Conservation (phyloP, 2,113 vertebrate species). For the Loxodonta africana region DNA sequence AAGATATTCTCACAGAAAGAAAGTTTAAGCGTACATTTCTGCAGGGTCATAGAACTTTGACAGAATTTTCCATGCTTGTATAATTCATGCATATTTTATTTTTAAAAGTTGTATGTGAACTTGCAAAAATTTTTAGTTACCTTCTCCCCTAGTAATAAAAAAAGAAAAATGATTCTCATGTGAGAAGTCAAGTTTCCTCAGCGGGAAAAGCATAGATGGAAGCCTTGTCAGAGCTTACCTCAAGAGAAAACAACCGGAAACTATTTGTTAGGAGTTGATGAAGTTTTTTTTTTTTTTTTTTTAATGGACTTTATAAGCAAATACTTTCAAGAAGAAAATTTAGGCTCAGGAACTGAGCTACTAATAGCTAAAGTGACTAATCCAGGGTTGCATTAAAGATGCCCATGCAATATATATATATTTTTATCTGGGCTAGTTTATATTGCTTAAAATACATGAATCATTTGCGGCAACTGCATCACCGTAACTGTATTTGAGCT, state of each 20-base stretch:
- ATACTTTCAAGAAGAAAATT: conserved; percentile 2
- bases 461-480: not conserved
- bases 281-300: not conserved
- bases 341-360: not conserved
- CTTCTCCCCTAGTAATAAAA: conserved; percentile 41
- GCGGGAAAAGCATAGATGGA: not conserved
- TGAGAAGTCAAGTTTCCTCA: not conserved
- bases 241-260: not conserved
- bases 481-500: not conserved
- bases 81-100: conserved; percentile 5
- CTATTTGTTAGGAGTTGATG: not conserved
- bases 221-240: not conserved
- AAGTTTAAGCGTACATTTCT: conserved; percentile 51
- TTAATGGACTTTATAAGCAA: not conserved
- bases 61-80: not conserved
- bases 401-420: not conserved
- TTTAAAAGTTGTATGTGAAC: not conserved
- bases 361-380: not conserved
- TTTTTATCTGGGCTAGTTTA: conserved; percentile 60
- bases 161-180: conserved; percentile 10
- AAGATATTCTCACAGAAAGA: not conserved
- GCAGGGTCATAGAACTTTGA: not conserved
- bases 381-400: not conserved
- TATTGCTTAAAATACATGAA: not conserved
- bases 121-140: not conserved